Base-by-base conservation (phyloP, 1,140 invertebrate species). In the Drosophila micromelanica region DNA sequence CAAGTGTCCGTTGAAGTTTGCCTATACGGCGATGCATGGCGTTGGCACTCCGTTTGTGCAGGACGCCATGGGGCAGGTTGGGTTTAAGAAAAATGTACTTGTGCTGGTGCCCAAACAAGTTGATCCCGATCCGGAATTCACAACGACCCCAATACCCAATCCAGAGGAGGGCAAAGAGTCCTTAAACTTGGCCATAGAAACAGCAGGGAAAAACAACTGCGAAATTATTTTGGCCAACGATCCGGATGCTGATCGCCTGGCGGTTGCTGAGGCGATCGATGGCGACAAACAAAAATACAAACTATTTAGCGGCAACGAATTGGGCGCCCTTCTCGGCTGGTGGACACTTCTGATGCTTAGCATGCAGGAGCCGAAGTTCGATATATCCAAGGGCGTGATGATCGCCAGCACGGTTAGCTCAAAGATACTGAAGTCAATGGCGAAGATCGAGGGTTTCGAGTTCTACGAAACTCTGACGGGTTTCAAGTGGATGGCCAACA, bases 401-500 rank as follows among this genome's bases (percentile, higher is more conserved):
- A 90, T 99, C 43, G 94, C 97, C 37, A 99, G 98, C 80, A 98
- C 98, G 5, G 99, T 99, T 23, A 99, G 98, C 48, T 99, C 98
- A 6, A 99, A 99, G 93, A 98, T 99, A 76, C 92, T 99, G n/a
- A 92, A 94, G 20, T 95, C 97, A 2, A 97, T 99, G 81, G 95
- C 96, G 0, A 93, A 95, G 43, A 94, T 93, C 13, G 96, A 98
- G 92, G 98, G 97, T 17, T 97, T 97, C 76, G 93, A 95, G 78
- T 98, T 97, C 92, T 94, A 96, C 92, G 98, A 99, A 93, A 99
- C 99, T 0, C 93, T 99, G 48, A 99, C 99, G n/a, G 97, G 99
- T 0, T 99, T 99, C 91, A 99, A 99, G 90, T 99, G 98, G 98
- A 99, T 99, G 97, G 98, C 97, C 90, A 99, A 99, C 91, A 95